A percentile compares a stretch with the other conserved stretches of the same genome.
phyloP scores from a whole-genome alignment of 2,113 vertebrate genomes.

The Callopanchax toddi region DNA sequence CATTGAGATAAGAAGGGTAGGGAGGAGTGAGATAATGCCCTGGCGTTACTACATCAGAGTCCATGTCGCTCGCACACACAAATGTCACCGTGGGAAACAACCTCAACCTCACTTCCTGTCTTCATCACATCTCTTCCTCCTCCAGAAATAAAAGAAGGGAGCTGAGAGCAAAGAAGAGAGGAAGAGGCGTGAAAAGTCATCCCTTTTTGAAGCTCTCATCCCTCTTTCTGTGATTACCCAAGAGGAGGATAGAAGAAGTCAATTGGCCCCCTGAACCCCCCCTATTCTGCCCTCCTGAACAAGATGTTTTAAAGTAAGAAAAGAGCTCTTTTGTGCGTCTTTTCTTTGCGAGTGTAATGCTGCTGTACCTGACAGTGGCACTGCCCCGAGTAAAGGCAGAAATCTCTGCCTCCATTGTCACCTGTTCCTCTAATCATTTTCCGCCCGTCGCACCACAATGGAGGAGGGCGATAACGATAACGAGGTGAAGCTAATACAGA shows the following conservation, averaged over 20 bases:
- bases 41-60: conserved; percentile 69
- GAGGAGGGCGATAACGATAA: conserved; percentile 75
- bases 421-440: conserved; percentile 82
- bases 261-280: conserved; percentile 47
- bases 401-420: conserved; percentile 80
- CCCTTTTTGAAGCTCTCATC: conserved; percentile 28
- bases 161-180: conserved; percentile 12
- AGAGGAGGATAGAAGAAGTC: conserved; percentile 46
- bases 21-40: conserved; percentile 67
- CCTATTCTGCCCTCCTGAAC: conserved; percentile 49
- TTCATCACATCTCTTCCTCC: conserved; percentile 22
- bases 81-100: conserved; percentile 59
- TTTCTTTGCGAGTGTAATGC: conserved; percentile 69
- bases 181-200: conserved; percentile 28
- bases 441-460: conserved; percentile 72
- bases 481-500: conserved; percentile 76
- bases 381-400: conserved; percentile 67
- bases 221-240: conserved; percentile 24
- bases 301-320: conserved; percentile 67
- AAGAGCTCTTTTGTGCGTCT: conserved; percentile 66
- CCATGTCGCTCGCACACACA: conserved; percentile 40
- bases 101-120: conserved; percentile 40
- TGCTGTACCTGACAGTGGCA: conserved; percentile 72
- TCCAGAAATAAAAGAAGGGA: conserved; percentile 3
- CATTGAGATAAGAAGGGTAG: conserved; percentile 56